Conservation (phyloP, 1,140 invertebrate genomes). For the Bursaphelenchus mucronatus region DNA sequence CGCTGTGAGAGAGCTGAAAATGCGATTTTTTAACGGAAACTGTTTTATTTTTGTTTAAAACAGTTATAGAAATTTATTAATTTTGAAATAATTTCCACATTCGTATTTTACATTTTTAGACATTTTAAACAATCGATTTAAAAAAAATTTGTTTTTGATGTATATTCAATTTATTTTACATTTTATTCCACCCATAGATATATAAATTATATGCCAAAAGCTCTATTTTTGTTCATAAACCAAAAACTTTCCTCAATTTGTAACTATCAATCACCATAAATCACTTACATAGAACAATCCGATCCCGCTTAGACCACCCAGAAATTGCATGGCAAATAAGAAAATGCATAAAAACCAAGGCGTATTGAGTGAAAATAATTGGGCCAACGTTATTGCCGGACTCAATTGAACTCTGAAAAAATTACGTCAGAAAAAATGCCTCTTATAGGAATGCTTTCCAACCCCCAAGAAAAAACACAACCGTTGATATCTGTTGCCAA, state of each 20-base stretch:
- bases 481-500: too few species aligned
- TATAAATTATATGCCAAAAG: background rate
- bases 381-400: constrained; percentile 22
- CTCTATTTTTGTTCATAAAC: constrained; percentile 1
- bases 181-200: too few species aligned
- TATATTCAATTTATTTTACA: too few species aligned
- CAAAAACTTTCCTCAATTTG: background rate
- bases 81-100: too few species aligned
- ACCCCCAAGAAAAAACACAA: too few species aligned
- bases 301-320: background rate
- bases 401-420: constrained; percentile 27
- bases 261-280: background rate
- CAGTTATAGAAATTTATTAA: too few species aligned
- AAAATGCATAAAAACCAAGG: constrained; percentile 27
- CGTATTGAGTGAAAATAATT: constrained; percentile 27
- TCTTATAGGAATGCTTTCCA: too few species aligned
- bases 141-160: too few species aligned
- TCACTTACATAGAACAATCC: constrained; percentile 7
- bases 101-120: constrained; percentile 10
- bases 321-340: constrained; percentile 18
- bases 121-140: background rate
- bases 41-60: background rate
- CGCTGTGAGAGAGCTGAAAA: constrained; percentile 8
- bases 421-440: too few species aligned
- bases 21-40: background rate